Base-by-base conservation (phyloP, 1,140 invertebrate species). In the Neuroterus valhalla region DNA sequence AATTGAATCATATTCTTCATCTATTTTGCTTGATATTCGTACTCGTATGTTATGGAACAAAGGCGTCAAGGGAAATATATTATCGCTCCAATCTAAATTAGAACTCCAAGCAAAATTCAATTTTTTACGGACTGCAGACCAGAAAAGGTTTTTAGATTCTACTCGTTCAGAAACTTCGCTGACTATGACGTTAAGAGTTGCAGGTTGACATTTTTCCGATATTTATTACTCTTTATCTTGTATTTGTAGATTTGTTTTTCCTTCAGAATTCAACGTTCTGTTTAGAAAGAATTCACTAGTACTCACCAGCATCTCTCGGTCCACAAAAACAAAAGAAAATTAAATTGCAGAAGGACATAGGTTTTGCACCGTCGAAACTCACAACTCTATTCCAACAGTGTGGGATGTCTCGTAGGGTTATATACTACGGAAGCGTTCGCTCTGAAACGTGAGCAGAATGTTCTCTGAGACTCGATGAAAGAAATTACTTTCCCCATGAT, bases 341-440 rank as follows among this genome's bases (percentile, higher is more conserved):
- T 44, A 71, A 69, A 19, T 38, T 52, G 50, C 68, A 72, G 19
- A 38, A 70, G 66, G 11, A 46, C 50, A 48, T 43, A 26, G 66
- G 78, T 74, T 81, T 55, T 77, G 66, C 78, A 68, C 72, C 45
- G 55, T 62, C 46, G 46, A 84, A 81, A 82, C 81, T 79, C 82
- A 77, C 74, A 42, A 50, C 55, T 44, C 52, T 78, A 81, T 77
- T 85, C 76, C 71, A 52, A 69, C 19, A 55, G 55, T 26, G 70
- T 26, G 70, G 55, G 44, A 70, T 15, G 55, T 14, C 46, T 44
- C 72, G 78, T 79, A 78, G 78, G 80, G 80, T 81, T 86, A 84
- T 86, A 86, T 86, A 86, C 78, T 19, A 55, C 84, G 84, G 84
- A 86, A 86, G 78, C 79, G 72, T 67, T 76, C 72, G 46, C 42